Percentiles rank a stretch among this genome's conserved stretches.
These are phyloP conservation scores for Deroplatys truncata DNA, from an alignment of 2,888 invertebrate species.

Conservation along the genomic window DNA sequence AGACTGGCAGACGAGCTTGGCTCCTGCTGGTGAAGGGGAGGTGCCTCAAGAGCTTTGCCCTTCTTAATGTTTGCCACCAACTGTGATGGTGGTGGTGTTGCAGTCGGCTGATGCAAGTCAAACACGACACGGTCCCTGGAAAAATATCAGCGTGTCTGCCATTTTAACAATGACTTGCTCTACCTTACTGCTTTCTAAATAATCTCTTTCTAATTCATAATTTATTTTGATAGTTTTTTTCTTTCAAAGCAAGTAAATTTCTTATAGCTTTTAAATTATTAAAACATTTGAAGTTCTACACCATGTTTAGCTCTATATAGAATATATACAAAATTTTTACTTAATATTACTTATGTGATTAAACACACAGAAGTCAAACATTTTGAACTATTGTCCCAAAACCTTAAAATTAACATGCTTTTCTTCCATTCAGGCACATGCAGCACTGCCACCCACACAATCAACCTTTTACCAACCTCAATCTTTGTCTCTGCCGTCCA, in stretches of 20 bases:
- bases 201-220: neutral
- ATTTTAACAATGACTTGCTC: neutral
- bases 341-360: too few relatives aligned
- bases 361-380: neutral
- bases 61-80: constrained; percentile 20
- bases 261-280: too few relatives aligned
- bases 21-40: constrained; percentile 21
- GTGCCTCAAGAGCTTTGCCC: constrained; percentile 23
- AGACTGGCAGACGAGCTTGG: constrained; percentile 37
- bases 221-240: neutral
- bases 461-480: neutral
- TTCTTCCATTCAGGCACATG: neutral
- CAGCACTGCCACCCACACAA: neutral
- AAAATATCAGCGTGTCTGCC: constrained; percentile 16
- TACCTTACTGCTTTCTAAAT: neutral
- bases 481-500: neutral
- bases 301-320: too few relatives aligned
- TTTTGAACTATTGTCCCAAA: neutral
- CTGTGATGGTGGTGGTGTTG: neutral
- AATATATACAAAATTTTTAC: too few relatives aligned
- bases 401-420: neutral
- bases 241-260: neutral
- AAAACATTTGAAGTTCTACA: too few relatives aligned
- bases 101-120: constrained; percentile 19
- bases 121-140: constrained; percentile 25